phyloP scores from a whole-genome alignment of 2,888 invertebrate species.

The Sarcophaga caerulescens region DNA sequence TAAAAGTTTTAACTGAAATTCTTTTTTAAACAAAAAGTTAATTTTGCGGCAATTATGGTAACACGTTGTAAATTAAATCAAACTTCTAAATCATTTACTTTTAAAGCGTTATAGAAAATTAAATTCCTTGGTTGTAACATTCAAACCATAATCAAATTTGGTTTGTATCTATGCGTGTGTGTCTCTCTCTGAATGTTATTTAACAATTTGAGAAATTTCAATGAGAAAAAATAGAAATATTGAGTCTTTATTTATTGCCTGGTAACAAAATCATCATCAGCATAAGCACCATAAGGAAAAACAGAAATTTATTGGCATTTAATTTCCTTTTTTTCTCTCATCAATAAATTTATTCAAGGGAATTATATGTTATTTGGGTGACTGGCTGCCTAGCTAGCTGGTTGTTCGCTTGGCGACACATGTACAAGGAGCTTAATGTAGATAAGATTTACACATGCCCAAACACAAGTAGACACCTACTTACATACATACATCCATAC shows the following conservation, averaged over 20 bases:
- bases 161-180: background rate
- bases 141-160: background rate
- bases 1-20: no score
- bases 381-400: background rate
- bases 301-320: slow-evolving; percentile 52
- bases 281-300: background rate
- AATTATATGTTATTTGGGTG: slow-evolving; percentile 33
- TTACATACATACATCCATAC: background rate
- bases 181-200: background rate
- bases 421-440: slow-evolving; percentile 24
- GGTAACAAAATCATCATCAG: slow-evolving; percentile 34
- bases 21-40: background rate
- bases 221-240: background rate
- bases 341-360: slow-evolving; percentile 41
- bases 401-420: slow-evolving; percentile 24
- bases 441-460: background rate
- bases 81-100: background rate
- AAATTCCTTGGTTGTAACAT: background rate
- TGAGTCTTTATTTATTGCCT: slow-evolving; percentile 5
- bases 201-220: background rate
- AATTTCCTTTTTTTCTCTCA: slow-evolving; percentile 40
- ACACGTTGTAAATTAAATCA: background rate
- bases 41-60: background rate
- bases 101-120: slow-evolving; percentile 2
- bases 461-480: background rate